Evolutionary conservation across 2,888 invertebrate genomes (phyloP), one percentile per base, ranked within the genome.

Genomic region (Drosophila antonietae): DNA sequence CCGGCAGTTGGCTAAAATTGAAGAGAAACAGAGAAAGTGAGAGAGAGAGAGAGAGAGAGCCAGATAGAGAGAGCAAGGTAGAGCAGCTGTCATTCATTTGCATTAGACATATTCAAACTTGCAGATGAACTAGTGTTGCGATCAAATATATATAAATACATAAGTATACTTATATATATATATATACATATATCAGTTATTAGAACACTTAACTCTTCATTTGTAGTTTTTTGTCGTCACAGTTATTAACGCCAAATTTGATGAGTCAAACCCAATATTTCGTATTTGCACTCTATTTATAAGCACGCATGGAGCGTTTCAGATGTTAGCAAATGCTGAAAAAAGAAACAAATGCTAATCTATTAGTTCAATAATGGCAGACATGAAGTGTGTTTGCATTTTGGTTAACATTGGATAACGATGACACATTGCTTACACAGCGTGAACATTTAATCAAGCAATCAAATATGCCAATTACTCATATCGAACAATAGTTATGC

Each of bases 241-340:
- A 59, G 28, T 55, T 39, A 44, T 59, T 53, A 23, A n/a, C 52
- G n/a, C 41, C 28, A 15, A 49, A 18, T 39, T 62, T 56, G n/a
- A 39, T 78, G 68, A 78, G 15, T 75, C 67, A 67, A 67, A 46
- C 18, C 14, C 15, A 23, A 44, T 55, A 47, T 23, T 71, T 60
- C 1, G 10, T 39, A 33, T 20, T 61, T 62, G 15, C 18, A 51
- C 12, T n/a, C 53, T 63, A 78, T 78, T 73, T 59, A 47, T 59
- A 58, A 60, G 33, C 43, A 4, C 53, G 6, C 53, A 18, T 43
- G n/a, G n/a, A 14, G 7, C 37, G 6, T 33, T 28, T 52, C 14
- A 15, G 49, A 7, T 18, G 6, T 23, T 18, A 41, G 10, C 10
- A 49, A 39, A 8, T 37, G 6, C 18, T 18, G 8, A 28, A 44